These are phyloP conservation scores for honey bee (Apis mellifera) DNA, from an alignment of 1,140 invertebrate genomes.

Conservation along the genomic window DNA sequence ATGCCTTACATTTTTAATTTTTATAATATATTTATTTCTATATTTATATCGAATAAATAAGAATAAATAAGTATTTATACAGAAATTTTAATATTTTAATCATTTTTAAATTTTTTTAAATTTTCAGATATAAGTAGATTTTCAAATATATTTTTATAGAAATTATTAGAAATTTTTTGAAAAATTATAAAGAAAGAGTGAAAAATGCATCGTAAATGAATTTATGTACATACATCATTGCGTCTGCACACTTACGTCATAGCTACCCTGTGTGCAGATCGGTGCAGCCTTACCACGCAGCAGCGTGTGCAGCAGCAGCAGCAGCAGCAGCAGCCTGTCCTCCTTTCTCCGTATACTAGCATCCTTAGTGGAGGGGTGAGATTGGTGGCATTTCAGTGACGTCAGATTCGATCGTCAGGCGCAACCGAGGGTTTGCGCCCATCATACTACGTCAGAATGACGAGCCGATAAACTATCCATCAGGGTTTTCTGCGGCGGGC, in stretches of 20 bases:
- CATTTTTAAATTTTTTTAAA: background rate
- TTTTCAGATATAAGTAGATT: background rate
- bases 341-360: constrained; percentile 26
- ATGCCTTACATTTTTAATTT: background rate
- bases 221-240: background rate
- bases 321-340: constrained; percentile 10
- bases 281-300: constrained; percentile 6
- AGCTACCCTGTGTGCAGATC: background rate
- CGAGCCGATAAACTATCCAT: constrained; percentile 63
- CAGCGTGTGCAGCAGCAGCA: constrained; percentile 3
- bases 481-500: constrained; percentile 57
- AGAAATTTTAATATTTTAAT: background rate
- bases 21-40: background rate
- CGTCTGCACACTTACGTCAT: constrained; percentile 3
- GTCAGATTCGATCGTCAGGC: constrained; percentile 66
- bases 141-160: background rate
- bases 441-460: constrained; percentile 69
- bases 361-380: constrained; percentile 23
- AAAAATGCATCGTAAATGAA: background rate
- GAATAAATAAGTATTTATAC: background rate
- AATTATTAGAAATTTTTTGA: background rate
- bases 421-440: constrained; percentile 55
- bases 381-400: constrained; percentile 55
- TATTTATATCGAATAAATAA: background rate
- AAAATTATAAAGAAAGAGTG: background rate